Conservation (phyloP, 2,797 vertebrate genomes). For the Macropodus opercularis region DNA sequence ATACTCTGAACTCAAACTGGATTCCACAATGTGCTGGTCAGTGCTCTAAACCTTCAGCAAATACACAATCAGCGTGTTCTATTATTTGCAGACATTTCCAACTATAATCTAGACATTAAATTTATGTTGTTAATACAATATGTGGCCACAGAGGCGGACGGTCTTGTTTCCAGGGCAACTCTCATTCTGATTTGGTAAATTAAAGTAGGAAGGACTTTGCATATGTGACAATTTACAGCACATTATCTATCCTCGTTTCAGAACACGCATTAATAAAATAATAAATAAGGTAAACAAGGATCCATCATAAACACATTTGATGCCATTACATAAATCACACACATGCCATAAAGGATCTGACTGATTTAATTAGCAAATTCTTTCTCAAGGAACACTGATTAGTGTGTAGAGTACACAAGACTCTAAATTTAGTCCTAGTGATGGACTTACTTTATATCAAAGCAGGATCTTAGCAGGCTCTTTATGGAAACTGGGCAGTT, state of each 20-base stretch:
- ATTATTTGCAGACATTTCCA: not conserved
- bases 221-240: not conserved
- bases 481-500: not conserved
- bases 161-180: too few relatives aligned
- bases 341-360: not conserved
- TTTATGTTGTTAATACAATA: too few relatives aligned
- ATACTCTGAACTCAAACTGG: not conserved
- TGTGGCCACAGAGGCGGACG: too few relatives aligned
- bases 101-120: too few relatives aligned
- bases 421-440: not conserved
- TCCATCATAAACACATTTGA: not conserved
- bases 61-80: not conserved
- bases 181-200: not conserved
- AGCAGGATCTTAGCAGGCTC: not conserved
- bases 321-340: not conserved
- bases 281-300: not conserved
- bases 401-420: conserved; percentile 9
- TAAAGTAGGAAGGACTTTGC: not conserved
- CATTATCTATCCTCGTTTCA: not conserved
- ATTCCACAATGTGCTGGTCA: not conserved
- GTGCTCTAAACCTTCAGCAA: not conserved
- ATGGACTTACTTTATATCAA: conserved; percentile 20
- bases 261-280: not conserved
- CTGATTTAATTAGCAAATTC: not conserved
- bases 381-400: not conserved